Percentiles rank a stretch among this genome's conserved stretches.
These are phyloP conservation scores for Tholera decimalis DNA, from an alignment of 2,888 invertebrate species.

Conservation along the genomic window DNA sequence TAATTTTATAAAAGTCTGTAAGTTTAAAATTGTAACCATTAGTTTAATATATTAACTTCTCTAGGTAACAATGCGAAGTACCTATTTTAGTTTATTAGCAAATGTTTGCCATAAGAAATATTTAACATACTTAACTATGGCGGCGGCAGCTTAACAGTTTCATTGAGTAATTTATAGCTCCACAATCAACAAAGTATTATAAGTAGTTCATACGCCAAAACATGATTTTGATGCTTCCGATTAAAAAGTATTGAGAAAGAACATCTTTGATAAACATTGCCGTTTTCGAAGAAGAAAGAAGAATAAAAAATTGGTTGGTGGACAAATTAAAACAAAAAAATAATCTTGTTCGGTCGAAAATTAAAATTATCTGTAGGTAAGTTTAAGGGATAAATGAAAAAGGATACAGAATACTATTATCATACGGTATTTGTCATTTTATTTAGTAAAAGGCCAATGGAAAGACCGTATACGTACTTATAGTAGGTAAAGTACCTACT, in stretches of 20 bases:
- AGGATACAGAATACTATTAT: background rate
- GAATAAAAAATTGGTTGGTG: too few species aligned
- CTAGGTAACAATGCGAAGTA: slow-evolving; percentile 37
- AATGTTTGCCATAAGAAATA: slow-evolving; percentile 17
- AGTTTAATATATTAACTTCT: slow-evolving; percentile 12
- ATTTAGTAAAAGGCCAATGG: slow-evolving; percentile 6
- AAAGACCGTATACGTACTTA: slow-evolving; percentile 32
- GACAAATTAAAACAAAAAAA: background rate
- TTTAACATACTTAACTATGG: slow-evolving; percentile 15
- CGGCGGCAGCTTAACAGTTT: background rate
- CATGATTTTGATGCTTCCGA: too few species aligned
- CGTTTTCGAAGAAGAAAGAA: too few species aligned
- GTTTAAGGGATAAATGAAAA: background rate
- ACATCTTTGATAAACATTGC: too few species aligned
- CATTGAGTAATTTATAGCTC: background rate
- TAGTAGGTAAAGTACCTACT: slow-evolving; percentile 23
- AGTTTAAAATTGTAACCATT: slow-evolving; percentile 20
- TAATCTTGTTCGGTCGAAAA: background rate
- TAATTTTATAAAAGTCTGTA: slow-evolving; percentile 19
- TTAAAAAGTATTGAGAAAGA: too few species aligned
- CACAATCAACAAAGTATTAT: background rate
- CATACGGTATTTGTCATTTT: slow-evolving; percentile 18
- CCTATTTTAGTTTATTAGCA: slow-evolving; percentile 49
- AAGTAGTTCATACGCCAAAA: background rate
- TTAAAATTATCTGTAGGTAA: background rate